A percentile compares a stretch with the other conserved stretches of the same genome.
phyloP scores from a whole-genome alignment of 2,888 invertebrate genomes.

The Napeogenes sylphis region DNA sequence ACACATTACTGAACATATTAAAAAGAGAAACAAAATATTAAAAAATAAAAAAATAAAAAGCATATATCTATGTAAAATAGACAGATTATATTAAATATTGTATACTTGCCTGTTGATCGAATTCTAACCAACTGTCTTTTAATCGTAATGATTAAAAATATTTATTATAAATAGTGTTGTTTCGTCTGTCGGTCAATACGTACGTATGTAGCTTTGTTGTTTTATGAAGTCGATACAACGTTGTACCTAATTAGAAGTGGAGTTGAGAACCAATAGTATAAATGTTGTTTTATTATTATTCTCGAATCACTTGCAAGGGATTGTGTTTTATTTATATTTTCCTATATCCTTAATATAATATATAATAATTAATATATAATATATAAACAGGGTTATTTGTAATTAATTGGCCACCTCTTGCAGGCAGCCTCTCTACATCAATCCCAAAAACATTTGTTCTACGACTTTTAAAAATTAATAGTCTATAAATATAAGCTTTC shows the following conservation, averaged over 20 bases:
- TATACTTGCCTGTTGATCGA: conserved; percentile 53
- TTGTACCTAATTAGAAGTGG: conserved; percentile 72
- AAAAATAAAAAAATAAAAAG: conserved; percentile 63
- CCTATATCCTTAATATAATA: neutral
- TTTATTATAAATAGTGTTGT: conserved; percentile 8
- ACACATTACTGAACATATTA: conserved; percentile 72
- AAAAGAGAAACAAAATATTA: conserved; percentile 60
- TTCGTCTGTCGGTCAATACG: conserved; percentile 45
- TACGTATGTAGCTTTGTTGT: conserved; percentile 63
- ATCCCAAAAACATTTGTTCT: too few species aligned
- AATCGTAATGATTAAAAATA: conserved; percentile 3
- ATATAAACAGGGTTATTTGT: too few species aligned
- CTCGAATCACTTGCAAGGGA: conserved; percentile 74
- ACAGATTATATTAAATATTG: conserved; percentile 54
- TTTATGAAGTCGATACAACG: conserved; percentile 67
- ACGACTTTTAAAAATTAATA: too few species aligned
- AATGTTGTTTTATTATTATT: conserved; percentile 76
- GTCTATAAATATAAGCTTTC: too few species aligned
- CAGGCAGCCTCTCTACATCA: too few species aligned
- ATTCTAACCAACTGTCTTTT: neutral
- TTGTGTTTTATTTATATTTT: conserved; percentile 60
- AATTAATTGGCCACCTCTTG: too few species aligned
- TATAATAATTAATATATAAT: neutral
- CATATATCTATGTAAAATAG: conserved; percentile 45
- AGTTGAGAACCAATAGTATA: conserved; percentile 75